phyloP scores from a whole-genome alignment of 1,140 invertebrate genomes.

The Zaprionus kolodkinae region DNA sequence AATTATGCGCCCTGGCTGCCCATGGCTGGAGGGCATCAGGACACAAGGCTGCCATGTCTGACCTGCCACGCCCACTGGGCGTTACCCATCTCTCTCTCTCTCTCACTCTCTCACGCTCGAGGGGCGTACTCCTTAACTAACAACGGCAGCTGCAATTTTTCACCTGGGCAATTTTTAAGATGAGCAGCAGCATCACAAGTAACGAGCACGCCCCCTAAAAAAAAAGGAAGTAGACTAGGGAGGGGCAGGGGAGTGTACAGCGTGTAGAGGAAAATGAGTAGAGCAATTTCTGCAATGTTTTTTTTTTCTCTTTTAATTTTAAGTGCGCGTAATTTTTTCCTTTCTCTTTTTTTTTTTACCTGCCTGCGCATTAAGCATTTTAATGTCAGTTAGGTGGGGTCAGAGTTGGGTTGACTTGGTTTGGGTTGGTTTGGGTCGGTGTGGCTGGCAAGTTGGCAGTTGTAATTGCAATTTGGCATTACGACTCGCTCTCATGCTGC shows the following conservation, averaged over 20 bases:
- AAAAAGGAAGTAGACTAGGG: constrained; percentile 15
- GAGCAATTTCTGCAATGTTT: constrained; percentile 49
- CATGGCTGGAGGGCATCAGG: constrained; percentile 11
- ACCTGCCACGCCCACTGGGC: constrained; percentile 31
- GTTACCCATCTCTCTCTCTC: too few species aligned
- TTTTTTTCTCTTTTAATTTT: constrained; percentile 63
- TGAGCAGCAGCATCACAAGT: constrained; percentile 58
- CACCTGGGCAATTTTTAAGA: constrained; percentile 83
- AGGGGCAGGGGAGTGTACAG: constrained; percentile 1
- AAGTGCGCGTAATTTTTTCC: constrained; percentile 60
- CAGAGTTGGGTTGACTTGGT: neutral
- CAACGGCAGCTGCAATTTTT: constrained; percentile 83
- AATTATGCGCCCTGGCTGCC: constrained; percentile 28
- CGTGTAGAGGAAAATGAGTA: constrained; percentile 30
- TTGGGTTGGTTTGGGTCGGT: neutral
- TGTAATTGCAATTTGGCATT: constrained; percentile 81
- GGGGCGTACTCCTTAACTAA: constrained; percentile 49
- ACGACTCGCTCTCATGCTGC: constrained; percentile 50
- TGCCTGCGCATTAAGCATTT: constrained; percentile 78
- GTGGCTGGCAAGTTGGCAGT: constrained; percentile 51
- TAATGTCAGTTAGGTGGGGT: constrained; percentile 65
- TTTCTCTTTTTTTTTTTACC: constrained; percentile 27
- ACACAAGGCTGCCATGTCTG: constrained; percentile 47
- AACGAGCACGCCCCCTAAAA: constrained; percentile 28
- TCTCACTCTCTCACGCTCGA: too few species aligned